Conservation (phyloP, 23 tunicate species). For the Styela plicata region DNA sequence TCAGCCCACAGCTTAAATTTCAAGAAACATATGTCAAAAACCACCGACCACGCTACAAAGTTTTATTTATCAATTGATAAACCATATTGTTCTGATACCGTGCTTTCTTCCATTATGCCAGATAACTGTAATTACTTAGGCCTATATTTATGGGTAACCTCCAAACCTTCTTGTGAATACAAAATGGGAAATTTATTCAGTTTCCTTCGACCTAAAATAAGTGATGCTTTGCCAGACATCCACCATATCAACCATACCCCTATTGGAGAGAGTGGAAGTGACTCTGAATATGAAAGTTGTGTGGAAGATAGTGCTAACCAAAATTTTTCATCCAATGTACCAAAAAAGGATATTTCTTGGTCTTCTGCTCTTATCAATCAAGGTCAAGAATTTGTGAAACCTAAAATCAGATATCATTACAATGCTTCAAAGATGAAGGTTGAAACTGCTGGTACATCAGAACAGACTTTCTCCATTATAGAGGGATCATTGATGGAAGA, state of each 20-base stretch:
- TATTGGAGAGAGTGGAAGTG: conserved; percentile 7
- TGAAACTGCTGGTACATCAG: background rate
- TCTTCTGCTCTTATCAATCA: background rate
- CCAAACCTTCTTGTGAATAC: too few species aligned
- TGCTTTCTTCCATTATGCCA: too few species aligned
- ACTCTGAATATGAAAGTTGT: conserved; percentile 20
- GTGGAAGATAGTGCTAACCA: background rate
- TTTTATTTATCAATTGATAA: too few species aligned
- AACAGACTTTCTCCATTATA: background rate
- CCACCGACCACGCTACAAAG: too few species aligned
- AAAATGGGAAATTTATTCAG: conserved; percentile 8
- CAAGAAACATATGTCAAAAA: too few species aligned
- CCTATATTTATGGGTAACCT: too few species aligned
- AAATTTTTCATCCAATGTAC: too few species aligned
- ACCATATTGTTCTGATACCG: too few species aligned
- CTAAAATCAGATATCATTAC: background rate
- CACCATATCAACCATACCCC: background rate
- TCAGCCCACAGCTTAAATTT: too few species aligned
- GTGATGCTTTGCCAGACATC: conserved; percentile 1
- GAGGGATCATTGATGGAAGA: conserved; percentile 21
- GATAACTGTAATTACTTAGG: too few species aligned
- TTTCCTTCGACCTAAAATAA: background rate
- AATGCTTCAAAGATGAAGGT: background rate
- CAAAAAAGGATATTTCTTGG: background rate
- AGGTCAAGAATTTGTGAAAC: conserved; percentile 10